Evolutionary conservation across 2,113 vertebrate species (phyloP).

Genomic region (Rhinoderma darwinii): DNA sequence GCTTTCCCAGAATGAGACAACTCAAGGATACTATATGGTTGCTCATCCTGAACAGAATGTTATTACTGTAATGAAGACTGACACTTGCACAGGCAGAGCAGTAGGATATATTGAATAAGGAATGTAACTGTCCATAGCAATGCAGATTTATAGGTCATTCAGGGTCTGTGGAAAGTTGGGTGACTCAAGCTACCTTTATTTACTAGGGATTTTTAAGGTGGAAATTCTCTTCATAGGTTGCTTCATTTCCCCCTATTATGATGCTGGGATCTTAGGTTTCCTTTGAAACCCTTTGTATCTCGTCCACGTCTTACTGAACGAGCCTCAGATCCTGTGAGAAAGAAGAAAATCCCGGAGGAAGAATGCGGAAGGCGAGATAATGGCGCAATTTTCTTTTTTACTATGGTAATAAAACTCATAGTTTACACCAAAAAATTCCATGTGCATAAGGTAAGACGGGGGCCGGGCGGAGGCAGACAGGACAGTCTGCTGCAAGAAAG

Average conservation of each 20-base stretch:
- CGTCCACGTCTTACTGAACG: not conserved
- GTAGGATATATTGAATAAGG: too few relatives aligned
- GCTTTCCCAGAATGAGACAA: too few relatives aligned
- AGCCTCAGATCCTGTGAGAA: not conserved
- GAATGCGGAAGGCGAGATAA: not conserved
- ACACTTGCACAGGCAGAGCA: too few relatives aligned
- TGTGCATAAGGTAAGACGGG: conserved; percentile 6
- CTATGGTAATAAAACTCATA: conserved; percentile 20
- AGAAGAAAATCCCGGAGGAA: not conserved
- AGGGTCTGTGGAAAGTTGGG: too few relatives aligned
- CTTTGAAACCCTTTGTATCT: not conserved
- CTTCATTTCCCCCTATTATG: not conserved
- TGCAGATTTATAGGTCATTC: too few relatives aligned
- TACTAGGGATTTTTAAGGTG: not conserved
- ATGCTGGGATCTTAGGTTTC: not conserved
- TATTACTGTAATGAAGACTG: too few relatives aligned
- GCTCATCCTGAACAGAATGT: too few relatives aligned
- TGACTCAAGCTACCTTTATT: too few relatives aligned
- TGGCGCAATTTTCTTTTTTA: conserved; percentile 22
- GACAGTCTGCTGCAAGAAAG: not conserved
- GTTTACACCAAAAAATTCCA: conserved; percentile 22
- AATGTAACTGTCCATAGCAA: too few relatives aligned
- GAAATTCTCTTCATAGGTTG: not conserved
- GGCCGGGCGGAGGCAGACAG: not conserved
- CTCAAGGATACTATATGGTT: too few relatives aligned